Evolutionary conservation across 2,797 vertebrate species (phyloP), one percentile per base, ranked within the genome.

Genomic region (Xyrichtys novacula): DNA sequence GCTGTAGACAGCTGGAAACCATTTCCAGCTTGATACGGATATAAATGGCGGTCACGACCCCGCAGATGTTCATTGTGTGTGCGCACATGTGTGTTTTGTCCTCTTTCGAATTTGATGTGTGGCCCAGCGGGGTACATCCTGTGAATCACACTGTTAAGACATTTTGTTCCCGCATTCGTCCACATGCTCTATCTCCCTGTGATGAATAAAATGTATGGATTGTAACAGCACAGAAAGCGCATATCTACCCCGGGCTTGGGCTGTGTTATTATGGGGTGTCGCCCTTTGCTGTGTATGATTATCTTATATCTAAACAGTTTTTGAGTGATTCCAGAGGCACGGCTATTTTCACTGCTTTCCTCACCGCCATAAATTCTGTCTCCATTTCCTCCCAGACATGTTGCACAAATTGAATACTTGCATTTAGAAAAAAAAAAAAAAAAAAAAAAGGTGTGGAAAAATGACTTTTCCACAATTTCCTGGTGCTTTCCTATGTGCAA

Each of bases 321-420:
- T 42, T 67, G 38, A 78, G 19, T 28, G 28, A 81, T 71, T 65
- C 58, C 25, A 62, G 46, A 42, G 59, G 34, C 38, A n/a, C 23
- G 19, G 48, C 39, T 52, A 40, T 63, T 76, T 71, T 46, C 26
- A 28, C 20, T 12, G 15, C 50, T 60, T 62, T 50, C 63, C 50
- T 44, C 42, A 9, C 50, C 42, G 17, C 34, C 62, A 70, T 83
- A 67, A 84, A 84, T 85, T 73, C 20, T 68, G 36, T 79, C 80
- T 80, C 74, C 40, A 71, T 86, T 85, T 84, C 60, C 77, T 66
- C 46, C 20, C 31, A 20, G 75, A 86, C 76, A 65, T 57, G 70
- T 58, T 48, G 60, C 72, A 38, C 75, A 87, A 87, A 90, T 83
- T 82, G 69, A 86, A 81, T 67, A 60, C 40, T 69, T 64, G 54